Evolutionary conservation across 1,140 invertebrate species (phyloP).

Genomic region (Bombus difficillimus): DNA sequence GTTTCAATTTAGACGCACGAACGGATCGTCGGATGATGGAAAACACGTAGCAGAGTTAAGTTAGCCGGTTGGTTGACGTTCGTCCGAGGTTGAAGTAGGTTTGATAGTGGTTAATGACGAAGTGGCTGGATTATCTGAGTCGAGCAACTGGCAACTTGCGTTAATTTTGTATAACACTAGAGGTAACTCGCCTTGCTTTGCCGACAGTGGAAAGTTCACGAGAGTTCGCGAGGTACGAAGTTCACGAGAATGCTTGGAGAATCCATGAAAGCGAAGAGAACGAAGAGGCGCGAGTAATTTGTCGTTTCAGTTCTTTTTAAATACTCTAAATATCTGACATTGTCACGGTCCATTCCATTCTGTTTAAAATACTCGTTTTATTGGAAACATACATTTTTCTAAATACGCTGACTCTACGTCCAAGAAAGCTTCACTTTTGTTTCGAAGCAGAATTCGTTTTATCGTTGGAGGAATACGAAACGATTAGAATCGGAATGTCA

Average conservation of each 20-base stretch:
- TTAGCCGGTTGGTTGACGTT: neutral
- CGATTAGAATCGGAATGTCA: neutral
- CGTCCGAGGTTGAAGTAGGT: neutral
- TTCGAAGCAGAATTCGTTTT: neutral
- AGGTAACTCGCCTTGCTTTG: neutral
- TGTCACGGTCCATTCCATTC: too few species aligned
- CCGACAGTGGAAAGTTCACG: neutral
- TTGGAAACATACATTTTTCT: neutral
- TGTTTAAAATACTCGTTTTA: neutral
- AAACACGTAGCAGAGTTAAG: neutral
- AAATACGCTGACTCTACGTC: neutral
- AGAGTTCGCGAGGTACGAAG: neutral
- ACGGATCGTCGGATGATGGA: too few species aligned
- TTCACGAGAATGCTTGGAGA: neutral
- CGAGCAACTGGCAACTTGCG: neutral
- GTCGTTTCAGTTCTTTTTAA: too few species aligned
- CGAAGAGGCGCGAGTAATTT: neutral
- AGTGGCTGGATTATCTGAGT: neutral
- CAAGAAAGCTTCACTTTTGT: neutral
- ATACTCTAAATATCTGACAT: too few species aligned
- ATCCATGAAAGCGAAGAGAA: neutral
- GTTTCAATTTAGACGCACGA: accelerated
- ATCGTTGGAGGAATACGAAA: neutral
- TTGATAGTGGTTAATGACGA: neutral
- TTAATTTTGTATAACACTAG: neutral